Base-by-base conservation (phyloP, 2,797 vertebrate genomes). In the Sphaeramia orbicularis region DNA sequence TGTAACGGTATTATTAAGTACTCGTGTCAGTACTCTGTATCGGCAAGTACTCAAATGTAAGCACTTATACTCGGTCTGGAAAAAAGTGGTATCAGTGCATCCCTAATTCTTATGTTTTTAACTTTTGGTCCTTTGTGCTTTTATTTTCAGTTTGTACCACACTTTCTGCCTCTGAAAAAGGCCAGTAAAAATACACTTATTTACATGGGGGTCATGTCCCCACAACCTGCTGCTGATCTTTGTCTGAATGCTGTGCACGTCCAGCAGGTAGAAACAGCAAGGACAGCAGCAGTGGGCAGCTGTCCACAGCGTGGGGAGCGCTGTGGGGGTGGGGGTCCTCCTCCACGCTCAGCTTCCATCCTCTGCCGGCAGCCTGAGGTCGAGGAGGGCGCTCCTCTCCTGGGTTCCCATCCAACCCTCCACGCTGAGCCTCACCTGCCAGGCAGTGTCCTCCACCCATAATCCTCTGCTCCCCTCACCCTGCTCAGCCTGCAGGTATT, bases 361-460 rank as follows among this genome's bases (percentile, higher is more conserved):
- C 71, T 75, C 82, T 66, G 49, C 62, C 35, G 68, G 75, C 11
- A 21, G 58, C 44, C 62, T 1, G 62, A 74, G 60, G 82, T 80
- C 71, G 24, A 56, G 15, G 38, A 70, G 62, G 74, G 8, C 12
- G 16, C 35, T 47, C 62, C 80, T 41, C 42, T 60, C 65, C 18
- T 2, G 2, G 37, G 35, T 68, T 24, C 10, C 10, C 56, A 43
- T 52, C 15, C 48, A 30, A 14, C 5, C 6, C 49, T 15, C 6
- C 64, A 45, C 7, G 54, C 73, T 74, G 81, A 32, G 73, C 9
- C 30, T 47, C 69, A 43, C 62, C 64, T 65, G 51, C 62, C 48
- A 11, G 72, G 80, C 54, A 61, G 45, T 61, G 10, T 41, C 54
- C 53, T 68, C 62, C 35, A 68, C 59, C 63, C 57, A 49, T 66